Evolutionary conservation across 2,888 invertebrate species (phyloP).

Genomic region (Craniophora ligustri): DNA sequence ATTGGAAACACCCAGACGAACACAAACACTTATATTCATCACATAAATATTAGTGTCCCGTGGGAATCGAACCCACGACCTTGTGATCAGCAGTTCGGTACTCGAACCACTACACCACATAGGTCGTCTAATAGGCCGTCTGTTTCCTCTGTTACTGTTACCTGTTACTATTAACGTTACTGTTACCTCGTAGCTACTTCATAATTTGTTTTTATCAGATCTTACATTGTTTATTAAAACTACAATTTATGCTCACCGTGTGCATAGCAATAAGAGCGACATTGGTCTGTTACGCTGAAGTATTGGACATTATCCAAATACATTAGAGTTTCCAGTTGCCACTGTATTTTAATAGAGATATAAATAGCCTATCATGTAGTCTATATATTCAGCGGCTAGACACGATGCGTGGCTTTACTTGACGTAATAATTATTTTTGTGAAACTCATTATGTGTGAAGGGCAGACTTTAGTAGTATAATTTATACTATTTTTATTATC

Average conservation of each 20-base stretch:
- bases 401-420: conserved; percentile 26
- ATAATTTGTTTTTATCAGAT: neutral
- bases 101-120: too few species aligned
- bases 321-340: conserved; percentile 52
- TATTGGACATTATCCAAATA: conserved; percentile 60
- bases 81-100: too few species aligned
- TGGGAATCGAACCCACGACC: too few species aligned
- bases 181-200: too few species aligned
- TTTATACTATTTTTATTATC: neutral
- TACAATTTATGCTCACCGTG: conserved; percentile 2
- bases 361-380: conserved; percentile 50
- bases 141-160: too few species aligned
- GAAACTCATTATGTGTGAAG: conserved; percentile 1
- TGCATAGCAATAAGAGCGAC: conserved; percentile 30
- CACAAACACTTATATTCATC: too few species aligned
- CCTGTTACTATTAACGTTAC: too few species aligned
- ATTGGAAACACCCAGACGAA: too few species aligned
- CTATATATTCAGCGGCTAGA: conserved; percentile 39
- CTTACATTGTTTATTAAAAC: conserved; percentile 1
- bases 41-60: too few species aligned
- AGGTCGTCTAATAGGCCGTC: too few species aligned
- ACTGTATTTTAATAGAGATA: conserved; percentile 50
- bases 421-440: conserved; percentile 36
- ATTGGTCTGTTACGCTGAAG: conserved; percentile 45
- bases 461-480: neutral